These are phyloP conservation scores for Spodoptera littoralis DNA, from an alignment of 2,888 invertebrate genomes.

Conservation along the genomic window DNA sequence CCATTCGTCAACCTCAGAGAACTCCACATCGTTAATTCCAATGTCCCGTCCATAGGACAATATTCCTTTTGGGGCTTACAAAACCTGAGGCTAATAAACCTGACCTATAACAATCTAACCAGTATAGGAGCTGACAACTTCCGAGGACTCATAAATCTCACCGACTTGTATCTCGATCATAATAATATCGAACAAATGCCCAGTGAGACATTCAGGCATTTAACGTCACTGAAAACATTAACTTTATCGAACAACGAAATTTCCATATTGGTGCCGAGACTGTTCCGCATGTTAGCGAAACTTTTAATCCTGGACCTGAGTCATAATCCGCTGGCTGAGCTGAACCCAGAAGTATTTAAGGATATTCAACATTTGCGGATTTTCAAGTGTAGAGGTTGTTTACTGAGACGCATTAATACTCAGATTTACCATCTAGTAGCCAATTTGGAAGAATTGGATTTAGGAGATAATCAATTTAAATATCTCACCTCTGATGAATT, in stretches of 20 bases:
- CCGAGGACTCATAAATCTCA: conserved; percentile 92
- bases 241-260: conserved; percentile 91
- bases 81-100: conserved; percentile 89
- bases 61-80: conserved; percentile 95
- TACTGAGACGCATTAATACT: conserved; percentile 92
- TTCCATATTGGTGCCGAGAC: conserved; percentile 91
- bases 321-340: conserved; percentile 92
- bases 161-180: conserved; percentile 92
- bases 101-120: conserved; percentile 93
- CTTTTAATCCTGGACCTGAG: conserved; percentile 92
- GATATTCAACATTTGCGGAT: conserved; percentile 92
- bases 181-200: conserved; percentile 93
- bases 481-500: conserved; percentile 93
- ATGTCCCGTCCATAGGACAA: conserved; percentile 93
- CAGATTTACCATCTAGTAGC: conserved; percentile 93
- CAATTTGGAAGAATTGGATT: conserved; percentile 92
- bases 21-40: conserved; percentile 92
- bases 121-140: conserved; percentile 92
- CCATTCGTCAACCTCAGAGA: conserved; percentile 90
- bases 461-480: conserved; percentile 93
- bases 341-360: conserved; percentile 94
- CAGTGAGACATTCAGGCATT: conserved; percentile 92
- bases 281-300: conserved; percentile 92
- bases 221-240: conserved; percentile 91
- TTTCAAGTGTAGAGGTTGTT: conserved; percentile 92